Evolutionary conservation across 2,888 invertebrate species (phyloP).

Genomic region (Ganaspis brasiliensis): DNA sequence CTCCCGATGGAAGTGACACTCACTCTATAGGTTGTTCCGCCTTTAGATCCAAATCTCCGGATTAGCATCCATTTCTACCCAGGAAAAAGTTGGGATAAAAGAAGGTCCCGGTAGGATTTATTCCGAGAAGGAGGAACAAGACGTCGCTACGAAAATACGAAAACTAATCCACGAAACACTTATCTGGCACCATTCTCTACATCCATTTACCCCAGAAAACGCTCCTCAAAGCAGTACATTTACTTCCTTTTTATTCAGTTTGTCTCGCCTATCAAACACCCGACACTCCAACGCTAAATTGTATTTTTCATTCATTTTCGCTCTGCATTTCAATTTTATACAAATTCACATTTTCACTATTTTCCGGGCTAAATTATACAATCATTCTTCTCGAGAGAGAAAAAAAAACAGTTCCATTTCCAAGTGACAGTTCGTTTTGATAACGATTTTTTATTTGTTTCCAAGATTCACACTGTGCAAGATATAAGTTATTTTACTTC

Average conservation of each 20-base stretch:
- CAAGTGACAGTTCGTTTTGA: background rate
- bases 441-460: background rate
- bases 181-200: slow-evolving; percentile 40
- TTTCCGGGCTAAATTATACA: background rate
- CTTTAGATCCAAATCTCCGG: slow-evolving; percentile 67
- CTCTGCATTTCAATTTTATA: slow-evolving; percentile 12
- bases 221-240: slow-evolving; percentile 28
- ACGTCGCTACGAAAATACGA: slow-evolving; percentile 33
- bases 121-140: slow-evolving; percentile 62
- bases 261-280: slow-evolving; percentile 26
- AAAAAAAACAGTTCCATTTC: background rate
- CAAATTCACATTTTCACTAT: slow-evolving; percentile 6
- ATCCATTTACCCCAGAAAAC: slow-evolving; percentile 34
- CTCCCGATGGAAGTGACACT: slow-evolving; percentile 18
- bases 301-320: slow-evolving; percentile 33
- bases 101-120: slow-evolving; percentile 68
- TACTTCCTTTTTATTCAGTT: slow-evolving; percentile 28
- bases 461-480: too few species aligned
- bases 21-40: slow-evolving; percentile 63
- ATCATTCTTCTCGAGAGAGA: background rate
- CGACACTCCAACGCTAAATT: slow-evolving; percentile 4
- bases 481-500: too few species aligned
- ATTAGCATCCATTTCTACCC: slow-evolving; percentile 73
- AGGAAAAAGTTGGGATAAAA: slow-evolving; percentile 46
- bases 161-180: slow-evolving; percentile 43